Evolutionary conservation across 2,888 invertebrate genomes (phyloP).

Genomic region (Sceliomorpha sp.): DNA sequence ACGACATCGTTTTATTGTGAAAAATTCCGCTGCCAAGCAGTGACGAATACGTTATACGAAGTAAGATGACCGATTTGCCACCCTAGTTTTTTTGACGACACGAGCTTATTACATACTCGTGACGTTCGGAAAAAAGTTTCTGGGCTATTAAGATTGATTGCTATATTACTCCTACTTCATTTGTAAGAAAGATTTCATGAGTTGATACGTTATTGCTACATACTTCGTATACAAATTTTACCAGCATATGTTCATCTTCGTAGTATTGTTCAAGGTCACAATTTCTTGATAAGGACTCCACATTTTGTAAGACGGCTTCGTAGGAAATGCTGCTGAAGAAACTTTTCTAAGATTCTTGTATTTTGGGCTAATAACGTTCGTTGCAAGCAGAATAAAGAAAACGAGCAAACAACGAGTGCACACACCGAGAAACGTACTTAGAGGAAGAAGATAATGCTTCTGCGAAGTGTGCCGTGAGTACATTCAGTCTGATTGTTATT

Average conservation of each 20-base stretch:
- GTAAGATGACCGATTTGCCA: slow-evolving; percentile 33
- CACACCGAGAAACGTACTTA: slow-evolving; percentile 6
- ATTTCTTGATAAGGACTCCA: too few species aligned
- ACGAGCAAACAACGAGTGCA: slow-evolving; percentile 56
- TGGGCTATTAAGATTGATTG: too few species aligned
- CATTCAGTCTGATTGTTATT: slow-evolving; percentile 56
- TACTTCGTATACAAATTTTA: too few species aligned
- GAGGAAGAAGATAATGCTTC: slow-evolving; percentile 27
- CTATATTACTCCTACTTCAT: too few species aligned
- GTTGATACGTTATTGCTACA: too few species aligned
- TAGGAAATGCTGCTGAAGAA: too few species aligned
- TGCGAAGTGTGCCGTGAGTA: slow-evolving; percentile 50
- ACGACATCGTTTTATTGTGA: slow-evolving; percentile 51
- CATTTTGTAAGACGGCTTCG: too few species aligned
- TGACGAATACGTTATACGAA: slow-evolving; percentile 11
- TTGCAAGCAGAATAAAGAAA: slow-evolving; percentile 49
- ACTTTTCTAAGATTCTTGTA: slow-evolving; percentile 19
- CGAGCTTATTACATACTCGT: too few species aligned
- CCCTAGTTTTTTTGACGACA: slow-evolving; percentile 24
- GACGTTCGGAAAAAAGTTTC: too few species aligned
- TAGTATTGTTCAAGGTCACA: too few species aligned
- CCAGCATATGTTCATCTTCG: too few species aligned
- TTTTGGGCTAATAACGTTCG: slow-evolving; percentile 58
- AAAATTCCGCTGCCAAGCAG: slow-evolving; percentile 24
- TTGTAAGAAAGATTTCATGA: too few species aligned